A percentile compares a stretch with the other conserved stretches of the same genome.
phyloP scores from a whole-genome alignment of 2,113 vertebrate species.

The Sylvilagus bachmani region DNA sequence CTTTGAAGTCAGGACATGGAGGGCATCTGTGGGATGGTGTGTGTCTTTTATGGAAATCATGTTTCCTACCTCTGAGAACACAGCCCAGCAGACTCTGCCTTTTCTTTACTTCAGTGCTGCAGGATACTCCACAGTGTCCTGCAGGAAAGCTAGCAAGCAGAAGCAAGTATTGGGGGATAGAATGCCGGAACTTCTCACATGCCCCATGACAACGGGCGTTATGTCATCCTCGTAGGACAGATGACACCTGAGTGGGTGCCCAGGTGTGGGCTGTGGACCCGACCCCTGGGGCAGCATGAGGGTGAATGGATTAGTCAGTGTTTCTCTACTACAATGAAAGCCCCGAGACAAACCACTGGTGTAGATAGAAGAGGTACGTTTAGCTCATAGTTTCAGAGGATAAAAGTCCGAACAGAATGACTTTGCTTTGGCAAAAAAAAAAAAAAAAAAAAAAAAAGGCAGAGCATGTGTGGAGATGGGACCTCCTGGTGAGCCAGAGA shows the following conservation, averaged over 20 bases:
- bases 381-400: too few relatives aligned
- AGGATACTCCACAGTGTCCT: not conserved
- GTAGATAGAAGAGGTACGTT: too few relatives aligned
- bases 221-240: not conserved
- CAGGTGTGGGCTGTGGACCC: not conserved
- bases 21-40: not conserved
- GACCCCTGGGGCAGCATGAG: accelerated
- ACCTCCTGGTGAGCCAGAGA: too few relatives aligned
- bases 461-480: too few relatives aligned
- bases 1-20: not conserved
- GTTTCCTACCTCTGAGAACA: not conserved
- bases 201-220: not conserved
- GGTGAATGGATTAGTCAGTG: not conserved
- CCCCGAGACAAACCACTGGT: too few relatives aligned
- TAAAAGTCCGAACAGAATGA: too few relatives aligned
- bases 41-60: not conserved
- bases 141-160: not conserved
- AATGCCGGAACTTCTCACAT: not conserved
- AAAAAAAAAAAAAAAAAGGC: too few relatives aligned
- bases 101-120: not conserved
- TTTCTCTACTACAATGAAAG: too few relatives aligned
- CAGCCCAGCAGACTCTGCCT: not conserved
- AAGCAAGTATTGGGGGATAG: not conserved
- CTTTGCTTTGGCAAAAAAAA: too few relatives aligned
- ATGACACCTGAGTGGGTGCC: not conserved